A percentile compares a stretch with the other conserved stretches of the same genome.
phyloP scores from a whole-genome alignment of 37 sponge, comb jelly and placozoan species.

The Mnemiopsis leidyi region DNA sequence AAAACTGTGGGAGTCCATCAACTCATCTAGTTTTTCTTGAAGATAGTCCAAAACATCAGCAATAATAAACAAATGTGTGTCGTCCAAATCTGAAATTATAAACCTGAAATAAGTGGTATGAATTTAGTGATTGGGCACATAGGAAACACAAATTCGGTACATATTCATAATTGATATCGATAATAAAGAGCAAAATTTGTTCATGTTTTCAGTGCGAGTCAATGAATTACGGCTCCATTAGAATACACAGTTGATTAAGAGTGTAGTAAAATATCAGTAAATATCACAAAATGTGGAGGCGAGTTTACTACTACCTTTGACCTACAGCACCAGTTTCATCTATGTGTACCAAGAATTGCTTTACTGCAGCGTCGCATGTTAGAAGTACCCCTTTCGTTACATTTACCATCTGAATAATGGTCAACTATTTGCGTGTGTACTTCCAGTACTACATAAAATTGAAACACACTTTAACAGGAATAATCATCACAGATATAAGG shows the following conservation, averaged over 20 bases:
- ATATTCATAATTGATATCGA: no score
- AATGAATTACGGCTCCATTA: no score
- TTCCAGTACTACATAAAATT: no score
- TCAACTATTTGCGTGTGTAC: no score
- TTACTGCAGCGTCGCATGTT: slow-evolving; percentile 38
- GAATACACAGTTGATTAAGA: no score
- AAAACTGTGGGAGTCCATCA: slow-evolving; percentile 43
- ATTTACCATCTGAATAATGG: slow-evolving; percentile 64
- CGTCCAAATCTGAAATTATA: slow-evolving; percentile 39
- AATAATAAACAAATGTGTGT: slow-evolving; percentile 45
- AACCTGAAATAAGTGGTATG: slow-evolving; percentile 12
- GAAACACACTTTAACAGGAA: no score
- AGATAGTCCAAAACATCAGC: background rate
- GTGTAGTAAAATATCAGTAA: no score
- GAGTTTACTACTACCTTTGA: no score
- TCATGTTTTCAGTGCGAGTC: no score
- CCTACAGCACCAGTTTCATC: slow-evolving; percentile 36
- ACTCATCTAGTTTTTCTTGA: background rate
- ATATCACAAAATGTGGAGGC: background rate
- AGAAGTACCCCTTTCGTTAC: slow-evolving; percentile 37
- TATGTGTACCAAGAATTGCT: slow-evolving; percentile 40
- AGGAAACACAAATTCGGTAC: background rate
- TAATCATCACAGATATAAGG: no score
- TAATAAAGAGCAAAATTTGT: no score
- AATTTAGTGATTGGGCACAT: no score